Evolutionary conservation across 2,113 vertebrate genomes (phyloP).

Genomic region (Melanerpes aurifrons): DNA sequence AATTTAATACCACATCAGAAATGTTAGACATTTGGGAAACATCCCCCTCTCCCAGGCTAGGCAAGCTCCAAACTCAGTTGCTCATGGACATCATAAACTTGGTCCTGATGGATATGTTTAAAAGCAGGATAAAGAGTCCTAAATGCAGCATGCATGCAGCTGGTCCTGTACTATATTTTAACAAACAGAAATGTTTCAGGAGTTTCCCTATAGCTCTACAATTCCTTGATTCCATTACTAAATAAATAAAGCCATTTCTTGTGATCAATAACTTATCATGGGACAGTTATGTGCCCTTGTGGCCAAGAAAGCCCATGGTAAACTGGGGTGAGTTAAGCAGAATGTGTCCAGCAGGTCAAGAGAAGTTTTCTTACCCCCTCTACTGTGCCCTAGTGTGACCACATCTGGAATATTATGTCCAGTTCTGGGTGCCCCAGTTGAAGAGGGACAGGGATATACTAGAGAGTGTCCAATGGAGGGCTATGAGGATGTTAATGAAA

Average conservation of each 20-base stretch:
- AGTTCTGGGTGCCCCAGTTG: no score
- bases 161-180: neutral
- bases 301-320: no score
- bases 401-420: no score
- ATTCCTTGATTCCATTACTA: neutral
- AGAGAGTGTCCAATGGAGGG: no score
- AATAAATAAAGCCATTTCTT: neutral
- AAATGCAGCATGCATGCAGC: neutral
- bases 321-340: no score
- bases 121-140: neutral
- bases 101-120: neutral
- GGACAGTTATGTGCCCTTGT: no score
- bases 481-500: no score
- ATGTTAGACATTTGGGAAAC: neutral
- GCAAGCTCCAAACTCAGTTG: neutral
- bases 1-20: neutral
- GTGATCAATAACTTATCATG: no score
- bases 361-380: no score
- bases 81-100: neutral
- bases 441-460: no score
- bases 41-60: fast-evolving
- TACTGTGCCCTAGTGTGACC: no score
- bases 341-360: no score
- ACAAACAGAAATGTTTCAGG: neutral
- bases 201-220: neutral